These are phyloP conservation scores for Epirrita christyi DNA, from an alignment of 2,888 invertebrate species.

Conservation along the genomic window DNA sequence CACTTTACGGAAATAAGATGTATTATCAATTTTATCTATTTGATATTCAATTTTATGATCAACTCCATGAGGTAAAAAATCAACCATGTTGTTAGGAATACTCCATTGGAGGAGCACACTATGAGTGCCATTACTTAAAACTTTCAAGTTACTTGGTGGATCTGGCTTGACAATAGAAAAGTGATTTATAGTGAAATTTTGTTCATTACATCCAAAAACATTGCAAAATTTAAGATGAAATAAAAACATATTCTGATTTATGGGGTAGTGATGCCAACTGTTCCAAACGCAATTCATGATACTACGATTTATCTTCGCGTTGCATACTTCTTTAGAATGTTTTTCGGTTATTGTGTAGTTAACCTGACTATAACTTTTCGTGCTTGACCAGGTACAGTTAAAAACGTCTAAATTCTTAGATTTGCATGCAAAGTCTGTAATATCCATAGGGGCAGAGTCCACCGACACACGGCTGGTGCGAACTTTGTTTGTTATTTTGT, in stretches of 20 bases:
- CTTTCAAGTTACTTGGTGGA: constrained; percentile 57
- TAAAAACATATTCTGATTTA: constrained; percentile 73
- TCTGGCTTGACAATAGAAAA: constrained; percentile 76
- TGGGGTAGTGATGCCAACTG: constrained; percentile 69
- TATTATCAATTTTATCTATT: constrained; percentile 76
- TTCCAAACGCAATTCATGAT: constrained; percentile 62
- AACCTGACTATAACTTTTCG: constrained; percentile 66
- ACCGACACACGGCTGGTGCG: constrained; percentile 65
- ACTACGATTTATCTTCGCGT: constrained; percentile 42
- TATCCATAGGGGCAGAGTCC: constrained; percentile 85
- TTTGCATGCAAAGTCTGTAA: constrained; percentile 89
- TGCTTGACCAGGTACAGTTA: constrained; percentile 89
- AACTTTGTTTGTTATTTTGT: constrained; percentile 55
- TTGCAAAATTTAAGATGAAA: constrained; percentile 86
- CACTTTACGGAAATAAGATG: constrained; percentile 68
- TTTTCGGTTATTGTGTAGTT: constrained; percentile 57
- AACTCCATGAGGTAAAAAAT: constrained; percentile 63
- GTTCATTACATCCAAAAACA: constrained; percentile 81
- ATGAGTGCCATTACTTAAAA: constrained; percentile 59
- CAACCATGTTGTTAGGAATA: constrained; percentile 65
- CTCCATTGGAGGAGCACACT: constrained; percentile 69
- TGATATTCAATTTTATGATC: constrained; percentile 77
- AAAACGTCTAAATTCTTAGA: constrained; percentile 90
- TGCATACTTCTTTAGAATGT: constrained; percentile 48
- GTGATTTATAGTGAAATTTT: constrained; percentile 85